Conservation (phyloP, 1,140 invertebrate genomes). For the Cryptotermes secundus region DNA sequence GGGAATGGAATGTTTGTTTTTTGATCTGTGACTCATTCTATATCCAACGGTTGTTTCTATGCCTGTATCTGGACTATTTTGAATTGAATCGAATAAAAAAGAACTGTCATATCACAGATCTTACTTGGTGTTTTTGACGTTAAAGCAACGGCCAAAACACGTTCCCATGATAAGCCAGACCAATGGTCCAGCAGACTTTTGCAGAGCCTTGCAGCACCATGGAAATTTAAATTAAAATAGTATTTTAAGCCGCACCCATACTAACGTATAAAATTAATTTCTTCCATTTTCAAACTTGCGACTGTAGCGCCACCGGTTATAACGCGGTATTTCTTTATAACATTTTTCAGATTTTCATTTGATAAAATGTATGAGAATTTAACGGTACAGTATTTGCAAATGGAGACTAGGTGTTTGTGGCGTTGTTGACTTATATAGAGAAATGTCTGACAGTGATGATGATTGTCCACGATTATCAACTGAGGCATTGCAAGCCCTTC, state of each 20-base stretch:
- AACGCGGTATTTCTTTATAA: neutral
- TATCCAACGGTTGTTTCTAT: too few species aligned
- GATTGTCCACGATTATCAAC: slow-evolving; percentile 67
- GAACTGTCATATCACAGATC: neutral
- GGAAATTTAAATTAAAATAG: neutral
- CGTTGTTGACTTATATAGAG: too few species aligned
- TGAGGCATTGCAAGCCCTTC: slow-evolving; percentile 71
- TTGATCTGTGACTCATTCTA: too few species aligned
- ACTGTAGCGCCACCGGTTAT: neutral
- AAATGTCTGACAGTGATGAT: slow-evolving; percentile 52
- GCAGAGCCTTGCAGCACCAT: slow-evolving; percentile 9
- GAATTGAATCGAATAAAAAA: neutral
- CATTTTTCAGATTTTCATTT: neutral
- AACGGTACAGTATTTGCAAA: neutral
- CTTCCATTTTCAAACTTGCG: neutral
- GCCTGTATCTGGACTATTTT: too few species aligned
- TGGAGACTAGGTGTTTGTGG: neutral
- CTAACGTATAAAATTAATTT: neutral
- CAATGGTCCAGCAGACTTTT: neutral
- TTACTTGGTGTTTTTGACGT: slow-evolving; percentile 20
- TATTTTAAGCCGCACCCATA: neutral
- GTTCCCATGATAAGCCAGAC: slow-evolving; percentile 19
- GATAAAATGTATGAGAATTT: neutral
- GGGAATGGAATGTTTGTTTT: too few species aligned
- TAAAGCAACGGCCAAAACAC: slow-evolving; percentile 23